Conservation (phyloP, 2,113 vertebrate genomes). For the Hepsetus odoe region DNA sequence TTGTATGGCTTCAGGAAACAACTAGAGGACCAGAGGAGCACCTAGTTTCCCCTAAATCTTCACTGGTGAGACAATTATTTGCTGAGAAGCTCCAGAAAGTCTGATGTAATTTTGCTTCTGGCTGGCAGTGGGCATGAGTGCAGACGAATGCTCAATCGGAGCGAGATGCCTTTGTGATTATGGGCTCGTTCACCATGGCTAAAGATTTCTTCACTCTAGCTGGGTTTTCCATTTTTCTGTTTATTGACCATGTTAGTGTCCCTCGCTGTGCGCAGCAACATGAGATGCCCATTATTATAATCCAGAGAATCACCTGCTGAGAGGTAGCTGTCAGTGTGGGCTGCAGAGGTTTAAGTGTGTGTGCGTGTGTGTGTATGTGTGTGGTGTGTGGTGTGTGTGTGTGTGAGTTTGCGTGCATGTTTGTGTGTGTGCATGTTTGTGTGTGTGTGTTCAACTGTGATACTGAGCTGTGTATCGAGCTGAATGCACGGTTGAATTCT, state of each 20-base stretch:
- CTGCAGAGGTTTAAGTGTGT: neutral
- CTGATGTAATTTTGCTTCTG: constrained; percentile 35
- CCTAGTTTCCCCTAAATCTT: neutral
- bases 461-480: constrained; percentile 19
- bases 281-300: constrained; percentile 18
- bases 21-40: constrained; percentile 3
- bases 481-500: constrained; percentile 32
- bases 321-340: constrained; percentile 4
- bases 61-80: constrained; percentile 11
- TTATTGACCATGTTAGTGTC: constrained; percentile 31
- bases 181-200: neutral
- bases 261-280: neutral
- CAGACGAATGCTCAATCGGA: neutral
- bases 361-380: constrained; percentile 6
- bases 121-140: constrained; percentile 13
- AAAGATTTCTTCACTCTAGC: constrained; percentile 3
- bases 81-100: constrained; percentile 21
- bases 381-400: neutral
- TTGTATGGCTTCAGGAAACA: constrained; percentile 21
- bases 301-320: constrained; percentile 18
- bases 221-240: constrained; percentile 10
- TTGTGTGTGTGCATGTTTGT: constrained; percentile 12
- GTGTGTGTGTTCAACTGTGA: constrained; percentile 17
- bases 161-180: constrained; percentile 23
- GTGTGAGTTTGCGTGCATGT: constrained; percentile 9